Percentiles rank a stretch among this genome's conserved stretches.
Conservation (phyloP, 2,113 vertebrate species). For the Gopherus flavomarginatus region DNA sequence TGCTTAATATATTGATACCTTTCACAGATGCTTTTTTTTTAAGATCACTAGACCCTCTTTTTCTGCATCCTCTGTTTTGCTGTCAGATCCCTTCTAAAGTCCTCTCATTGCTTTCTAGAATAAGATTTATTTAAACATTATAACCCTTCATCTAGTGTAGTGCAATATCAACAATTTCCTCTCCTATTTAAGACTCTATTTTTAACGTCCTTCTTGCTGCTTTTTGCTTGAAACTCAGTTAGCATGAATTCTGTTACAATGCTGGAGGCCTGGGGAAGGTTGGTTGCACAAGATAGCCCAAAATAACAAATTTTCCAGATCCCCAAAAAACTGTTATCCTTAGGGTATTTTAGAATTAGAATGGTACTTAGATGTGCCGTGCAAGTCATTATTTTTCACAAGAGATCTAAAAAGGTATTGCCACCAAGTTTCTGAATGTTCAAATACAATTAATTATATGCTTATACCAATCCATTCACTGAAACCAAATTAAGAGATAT, state of each 20-base stretch:
- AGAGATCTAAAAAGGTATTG: neutral
- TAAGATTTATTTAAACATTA: neutral
- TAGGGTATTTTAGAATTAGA: neutral
- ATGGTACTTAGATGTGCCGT: neutral
- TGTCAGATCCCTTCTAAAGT: neutral
- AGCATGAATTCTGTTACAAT: neutral
- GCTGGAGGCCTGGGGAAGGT: neutral
- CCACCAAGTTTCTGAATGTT: neutral
- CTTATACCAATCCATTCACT: neutral
- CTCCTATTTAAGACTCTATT: neutral
- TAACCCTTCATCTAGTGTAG: neutral
- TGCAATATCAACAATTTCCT: neutral
- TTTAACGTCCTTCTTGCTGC: neutral
- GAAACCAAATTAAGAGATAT: neutral
- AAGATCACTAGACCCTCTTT: fast-evolving
- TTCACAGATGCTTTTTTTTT: neutral
- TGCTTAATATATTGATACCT: neutral
- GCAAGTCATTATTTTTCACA: neutral
- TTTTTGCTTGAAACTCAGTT: neutral
- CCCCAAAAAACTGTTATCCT: too few relatives aligned
- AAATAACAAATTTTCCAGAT: neutral
- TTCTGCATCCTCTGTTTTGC: neutral
- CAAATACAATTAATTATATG: neutral
- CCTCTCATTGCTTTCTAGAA: fast-evolving
- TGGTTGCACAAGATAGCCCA: neutral